Base-by-base conservation (phyloP, 2,113 vertebrate genomes). In the Zosterops pallidus region DNA sequence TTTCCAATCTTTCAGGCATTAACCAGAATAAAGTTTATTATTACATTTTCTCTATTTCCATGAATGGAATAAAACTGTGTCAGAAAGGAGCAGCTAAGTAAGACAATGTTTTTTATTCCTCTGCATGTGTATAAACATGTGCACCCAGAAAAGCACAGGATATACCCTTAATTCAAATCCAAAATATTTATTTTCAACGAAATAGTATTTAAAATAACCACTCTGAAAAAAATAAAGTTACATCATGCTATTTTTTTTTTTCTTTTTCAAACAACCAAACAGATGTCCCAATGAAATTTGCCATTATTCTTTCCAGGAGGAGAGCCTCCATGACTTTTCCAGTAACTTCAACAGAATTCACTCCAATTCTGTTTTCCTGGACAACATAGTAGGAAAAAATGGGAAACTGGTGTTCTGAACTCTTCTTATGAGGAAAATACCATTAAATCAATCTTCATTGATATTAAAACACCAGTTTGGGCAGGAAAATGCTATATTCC, bases 251-350 rank as follows among this genome's bases (percentile, higher is more conserved):
- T 57, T n/a, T n/a, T 56, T 67, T 60, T 44, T 60, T 39, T 41
- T 37, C 53, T 65, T 37, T 35, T 17, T 2, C 20, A 75, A 90
- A 91, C 60, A 86, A 31, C 12, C 65, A 69, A 88, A 89, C 49
- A 83, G 68, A 77, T 90, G 84, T 88, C 84, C 44, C 83, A 95
- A 26, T 62, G 31, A 96, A 94, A 91, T 81, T 33, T 93, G 31
- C 59, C 56, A 94, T 94, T 97, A 84, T 21, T 93, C 86, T 88
- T 95, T 96, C 83, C 87, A 95, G 65, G 12, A 94, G 79, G 46
- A 92, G 3, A 93, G 25, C 13, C 88, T 70, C 67, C 47, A 64
- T 83, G 52, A 83, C 44, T 93, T 94, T 95, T 94, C 91, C 93
- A 94, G 44, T 86, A 96, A 93, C 88, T 90, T 92, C 11, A 92